Base-by-base conservation (phyloP, 2,888 invertebrate species). In the Troides helena region DNA sequence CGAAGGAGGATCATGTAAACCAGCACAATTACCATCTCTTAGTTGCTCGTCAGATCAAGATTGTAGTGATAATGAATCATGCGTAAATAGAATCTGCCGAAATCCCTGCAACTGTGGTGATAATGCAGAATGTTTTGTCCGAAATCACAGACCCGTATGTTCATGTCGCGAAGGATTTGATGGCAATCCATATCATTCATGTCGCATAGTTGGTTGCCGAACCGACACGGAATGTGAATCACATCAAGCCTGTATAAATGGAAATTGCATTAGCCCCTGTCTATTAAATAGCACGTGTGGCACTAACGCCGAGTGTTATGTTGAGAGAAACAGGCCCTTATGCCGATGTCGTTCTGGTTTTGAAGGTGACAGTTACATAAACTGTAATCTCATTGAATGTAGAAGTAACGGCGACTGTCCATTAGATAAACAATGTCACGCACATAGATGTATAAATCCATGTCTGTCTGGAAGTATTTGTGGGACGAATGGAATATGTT, bases 51-150 rank as follows among this genome's bases (percentile, higher is more conserved):
- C 95, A 12, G 97, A 98, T 81, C 93, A 93, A 71, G 97, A 98
- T 75, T 98, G 98, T 82, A 92, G 94, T 6, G 94, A 94, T 63
- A 94, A 94, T 74, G 96, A 98, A 84, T 95, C 97, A 14, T 98
- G 98, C 81, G 94, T 98, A 59, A 97, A 98, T 80, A 93, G 97
- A 78, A 95, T 96, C 76, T 98, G 98, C 81, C 94, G 96, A 76
- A 96, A 97, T 78, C 97, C 98, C 18, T 98, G 98, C 85, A 96
- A 96, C 80, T 98, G 98, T 82, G 98, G 98, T 66, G 94, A 94
- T 57, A 96, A 98, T 79, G 96, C 97, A 57, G 94, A 96, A 76
- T 98, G 98, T 80, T 94, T 95, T 74, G 95, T 98, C 8, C 95
- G 95, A 72, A 95, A 97, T 78, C 98, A 98, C 82, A 95, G 97